Conservation (phyloP, 92 coral and sea anemone genomes). For the Siderastrea radians region DNA sequence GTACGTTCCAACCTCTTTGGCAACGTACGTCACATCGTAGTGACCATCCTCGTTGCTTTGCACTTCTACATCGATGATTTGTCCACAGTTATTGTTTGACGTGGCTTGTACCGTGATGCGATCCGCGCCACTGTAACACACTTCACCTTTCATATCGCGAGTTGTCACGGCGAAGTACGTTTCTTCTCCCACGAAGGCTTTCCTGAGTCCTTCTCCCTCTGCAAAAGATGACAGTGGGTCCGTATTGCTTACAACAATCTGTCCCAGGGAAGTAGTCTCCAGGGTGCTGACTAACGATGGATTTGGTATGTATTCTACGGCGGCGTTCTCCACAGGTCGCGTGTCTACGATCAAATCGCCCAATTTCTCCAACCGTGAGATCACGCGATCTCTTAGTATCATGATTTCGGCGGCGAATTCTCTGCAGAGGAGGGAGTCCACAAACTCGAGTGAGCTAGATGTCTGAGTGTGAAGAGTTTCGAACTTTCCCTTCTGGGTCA, state of each 20-base stretch:
- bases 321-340: constrained; percentile 80
- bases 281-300: constrained; percentile 73
- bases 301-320: constrained; percentile 86
- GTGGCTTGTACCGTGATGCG: constrained; percentile 59
- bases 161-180: constrained; percentile 78
- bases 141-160: constrained; percentile 80
- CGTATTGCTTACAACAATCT: constrained; percentile 83
- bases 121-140: constrained; percentile 83
- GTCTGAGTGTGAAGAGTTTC: constrained; percentile 68
- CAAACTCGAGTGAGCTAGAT: constrained; percentile 71
- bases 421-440: constrained; percentile 65
- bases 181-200: constrained; percentile 88
- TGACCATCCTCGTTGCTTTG: constrained; percentile 74
- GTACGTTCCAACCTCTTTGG: constrained; percentile 78
- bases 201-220: constrained; percentile 77
- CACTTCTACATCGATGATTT: constrained; percentile 40
- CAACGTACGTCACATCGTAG: constrained; percentile 75
- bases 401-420: constrained; percentile 79
- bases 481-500: constrained; percentile 65
- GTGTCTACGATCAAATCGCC: constrained; percentile 70
- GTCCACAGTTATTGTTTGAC: constrained; percentile 52
- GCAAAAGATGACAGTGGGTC: constrained; percentile 77
- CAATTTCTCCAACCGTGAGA: constrained; percentile 70
- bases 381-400: constrained; percentile 64
- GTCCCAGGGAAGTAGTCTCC: constrained; percentile 77